Base-by-base conservation (phyloP, 1,140 invertebrate genomes). In the Piezodorus guildinii region DNA sequence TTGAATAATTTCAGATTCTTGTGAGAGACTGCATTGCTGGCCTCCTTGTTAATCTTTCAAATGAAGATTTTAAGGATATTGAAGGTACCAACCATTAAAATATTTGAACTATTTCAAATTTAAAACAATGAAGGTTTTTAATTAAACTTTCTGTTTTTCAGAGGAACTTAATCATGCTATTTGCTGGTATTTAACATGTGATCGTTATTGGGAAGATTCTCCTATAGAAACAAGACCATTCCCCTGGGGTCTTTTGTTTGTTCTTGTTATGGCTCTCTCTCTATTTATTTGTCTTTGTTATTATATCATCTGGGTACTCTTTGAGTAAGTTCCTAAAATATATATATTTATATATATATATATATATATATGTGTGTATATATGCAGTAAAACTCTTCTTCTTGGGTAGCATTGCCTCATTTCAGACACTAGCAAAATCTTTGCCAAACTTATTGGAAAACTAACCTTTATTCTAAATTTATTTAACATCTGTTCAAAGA, bases 181-280 rank as follows among this genome's bases (percentile, higher is more conserved):
- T 58, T 95, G 91, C 73, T 93, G 90, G 84, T 94, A 91, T 74
- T 77, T 94, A 67, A 91, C 89, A 63, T 95, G 92, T 73, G 88
- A 93, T 72, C 83, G 87, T 56, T 95, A 92, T 75, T 93, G 89
- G 88, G 87, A 91, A 73, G 88, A 91, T 72, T 83, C 86, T 5
- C 84, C 84, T 66, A 79, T 84, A 60, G 84, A 86, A 68, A 80
- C 84, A 21, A 78, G 85, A 65, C 83, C 83, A 65, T 90, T 90
- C 73, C 87, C 89, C 14, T 90, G 88, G 86, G 85, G 85, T 62
- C 75, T 85, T 45, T 78, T 88, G 49, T 78, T 86, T 59, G 83
- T 87, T 62, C 81, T 90, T 27, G 81, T 88, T 60, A 83, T 87
- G 66, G 80, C 90, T 19, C 77, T 91, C 8, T 86, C 87, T 15